A percentile compares a stretch with the other conserved stretches of the same genome.
Evolutionary conservation across 2,888 invertebrate species (phyloP).

Genomic region (Limnephilus lunatus): DNA sequence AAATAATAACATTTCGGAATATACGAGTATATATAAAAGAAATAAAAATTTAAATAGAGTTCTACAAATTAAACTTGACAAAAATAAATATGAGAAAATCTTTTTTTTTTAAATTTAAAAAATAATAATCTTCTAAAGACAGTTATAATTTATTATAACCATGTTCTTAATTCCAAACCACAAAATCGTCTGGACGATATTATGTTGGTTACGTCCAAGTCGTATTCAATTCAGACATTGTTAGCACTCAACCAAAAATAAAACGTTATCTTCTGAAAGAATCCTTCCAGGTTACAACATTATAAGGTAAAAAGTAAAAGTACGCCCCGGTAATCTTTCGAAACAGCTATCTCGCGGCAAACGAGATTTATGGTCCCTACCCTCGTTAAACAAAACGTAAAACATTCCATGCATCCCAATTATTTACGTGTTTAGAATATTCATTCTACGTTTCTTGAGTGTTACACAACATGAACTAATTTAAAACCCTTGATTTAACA

Average conservation of each 20-base stretch:
- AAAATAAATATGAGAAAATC: no score
- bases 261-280: background rate
- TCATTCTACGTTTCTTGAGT: background rate
- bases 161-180: background rate
- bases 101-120: no score
- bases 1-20: no score
- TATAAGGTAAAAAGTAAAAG: constrained; percentile 8
- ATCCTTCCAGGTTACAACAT: background rate
- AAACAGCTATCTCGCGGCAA: constrained; percentile 18
- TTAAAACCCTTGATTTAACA: background rate
- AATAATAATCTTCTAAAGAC: no score
- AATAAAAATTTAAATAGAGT: no score
- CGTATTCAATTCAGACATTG: background rate
- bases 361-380: constrained; percentile 19
- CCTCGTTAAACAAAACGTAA: background rate
- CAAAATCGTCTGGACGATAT: background rate
- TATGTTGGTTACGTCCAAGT: background rate
- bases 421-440: constrained; percentile 11
- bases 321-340: constrained; percentile 2
- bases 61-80: no score
- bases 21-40: no score
- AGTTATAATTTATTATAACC: no score
- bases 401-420: constrained; percentile 8
- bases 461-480: background rate
- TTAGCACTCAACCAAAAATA: background rate